These are phyloP conservation scores for Agrochola lota DNA, from an alignment of 2,888 invertebrate species.

Conservation along the genomic window DNA sequence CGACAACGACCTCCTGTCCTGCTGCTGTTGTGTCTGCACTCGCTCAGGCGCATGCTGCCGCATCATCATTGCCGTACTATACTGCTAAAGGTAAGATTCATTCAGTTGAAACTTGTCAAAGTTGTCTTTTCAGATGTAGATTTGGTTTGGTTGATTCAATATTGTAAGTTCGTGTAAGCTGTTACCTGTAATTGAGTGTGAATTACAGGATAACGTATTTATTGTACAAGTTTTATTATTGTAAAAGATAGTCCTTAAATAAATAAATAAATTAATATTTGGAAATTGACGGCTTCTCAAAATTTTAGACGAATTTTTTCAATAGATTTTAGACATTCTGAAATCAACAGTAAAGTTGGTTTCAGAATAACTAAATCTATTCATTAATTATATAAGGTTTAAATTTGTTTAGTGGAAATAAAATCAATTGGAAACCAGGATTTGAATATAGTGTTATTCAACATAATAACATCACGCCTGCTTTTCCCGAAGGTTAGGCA, in stretches of 20 bases:
- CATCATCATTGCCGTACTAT: constrained; percentile 91
- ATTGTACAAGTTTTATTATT: not conserved
- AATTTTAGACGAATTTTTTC: no score
- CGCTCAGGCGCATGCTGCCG: constrained; percentile 86
- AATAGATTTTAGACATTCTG: no score
- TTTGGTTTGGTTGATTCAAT: not conserved
- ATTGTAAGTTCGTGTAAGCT: not conserved
- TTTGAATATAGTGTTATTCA: no score
- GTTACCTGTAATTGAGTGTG: not conserved
- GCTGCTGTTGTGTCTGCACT: constrained; percentile 75
- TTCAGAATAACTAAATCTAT: no score
- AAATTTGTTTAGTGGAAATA: no score
- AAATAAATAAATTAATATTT: not conserved
- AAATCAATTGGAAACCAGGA: no score
- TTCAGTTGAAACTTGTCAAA: not conserved
- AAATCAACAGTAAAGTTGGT: no score
- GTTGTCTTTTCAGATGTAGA: no score
- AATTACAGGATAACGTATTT: not conserved
- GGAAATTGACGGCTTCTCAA: no score
- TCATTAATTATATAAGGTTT: no score
- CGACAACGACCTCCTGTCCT: constrained; percentile 66
- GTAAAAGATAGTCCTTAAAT: not conserved
- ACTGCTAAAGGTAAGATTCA: constrained; percentile 89
- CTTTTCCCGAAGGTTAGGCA: no score
- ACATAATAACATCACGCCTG: no score